A percentile compares a stretch with the other conserved stretches of the same genome.
Evolutionary conservation across 2,113 vertebrate genomes (phyloP).

Genomic region (Phylloscopus trochiloides): DNA sequence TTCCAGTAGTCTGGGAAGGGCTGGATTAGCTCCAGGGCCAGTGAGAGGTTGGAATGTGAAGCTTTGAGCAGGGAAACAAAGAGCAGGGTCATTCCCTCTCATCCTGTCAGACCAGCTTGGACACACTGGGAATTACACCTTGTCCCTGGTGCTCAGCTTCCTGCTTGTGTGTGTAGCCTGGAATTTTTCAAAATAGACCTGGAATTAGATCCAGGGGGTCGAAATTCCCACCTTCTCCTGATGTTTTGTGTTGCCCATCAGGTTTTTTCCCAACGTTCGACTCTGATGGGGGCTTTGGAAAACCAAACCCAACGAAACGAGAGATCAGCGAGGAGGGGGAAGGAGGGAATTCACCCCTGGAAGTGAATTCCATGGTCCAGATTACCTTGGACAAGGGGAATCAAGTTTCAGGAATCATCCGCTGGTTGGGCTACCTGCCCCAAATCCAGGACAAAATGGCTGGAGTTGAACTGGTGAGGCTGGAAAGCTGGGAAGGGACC

Average conservation of each 20-base stretch:
- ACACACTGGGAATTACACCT: neutral
- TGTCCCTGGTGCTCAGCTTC: neutral
- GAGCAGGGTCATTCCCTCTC: neutral
- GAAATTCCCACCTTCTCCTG: neutral
- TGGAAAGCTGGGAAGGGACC: neutral
- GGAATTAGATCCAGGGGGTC: neutral
- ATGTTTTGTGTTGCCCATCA: neutral
- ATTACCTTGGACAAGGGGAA: conserved; percentile 66
- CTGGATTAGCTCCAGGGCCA: neutral
- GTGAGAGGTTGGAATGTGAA: accelerated
- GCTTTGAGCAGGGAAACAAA: neutral
- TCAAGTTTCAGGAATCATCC: conserved; percentile 77
- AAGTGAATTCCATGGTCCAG: conserved; percentile 80
- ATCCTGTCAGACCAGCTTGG: neutral
- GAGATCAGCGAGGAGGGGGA: neutral
- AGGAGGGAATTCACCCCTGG: neutral
- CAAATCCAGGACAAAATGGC: conserved; percentile 55
- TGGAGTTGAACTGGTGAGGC: conserved; percentile 84
- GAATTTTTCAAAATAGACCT: neutral
- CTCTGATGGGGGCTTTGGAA: neutral
- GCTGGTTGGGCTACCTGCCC: conserved; percentile 80
- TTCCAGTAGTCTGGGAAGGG: neutral
- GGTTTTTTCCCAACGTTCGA: neutral
- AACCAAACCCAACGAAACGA: neutral
- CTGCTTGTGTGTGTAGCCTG: neutral